A percentile compares a stretch with the other conserved stretches of the same genome.
Evolutionary conservation across 2,888 invertebrate genomes (phyloP).

Genomic region (Amiota mariae): DNA sequence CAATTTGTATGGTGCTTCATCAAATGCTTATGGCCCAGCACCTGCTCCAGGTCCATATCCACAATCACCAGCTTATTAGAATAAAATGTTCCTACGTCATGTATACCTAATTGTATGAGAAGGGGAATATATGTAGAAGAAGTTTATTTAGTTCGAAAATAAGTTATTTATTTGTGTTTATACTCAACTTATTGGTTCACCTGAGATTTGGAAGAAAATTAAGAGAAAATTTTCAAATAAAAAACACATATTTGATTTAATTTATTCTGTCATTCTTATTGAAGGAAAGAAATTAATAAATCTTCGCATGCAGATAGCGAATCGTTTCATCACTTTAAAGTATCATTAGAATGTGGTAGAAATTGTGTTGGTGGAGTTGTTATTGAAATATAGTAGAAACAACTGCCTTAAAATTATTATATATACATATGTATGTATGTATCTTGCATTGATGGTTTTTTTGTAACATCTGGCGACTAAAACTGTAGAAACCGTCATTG

Average conservation of each 20-base stretch:
- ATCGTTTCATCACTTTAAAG: background rate
- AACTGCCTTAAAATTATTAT: too few species aligned
- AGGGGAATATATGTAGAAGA: background rate
- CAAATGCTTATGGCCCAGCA: slow-evolving; percentile 43
- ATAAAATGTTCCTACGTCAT: background rate
- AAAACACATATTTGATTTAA: background rate
- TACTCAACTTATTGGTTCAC: background rate
- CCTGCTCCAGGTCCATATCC: slow-evolving; percentile 39
- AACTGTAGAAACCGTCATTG: too few species aligned
- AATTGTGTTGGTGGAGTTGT: too few species aligned
- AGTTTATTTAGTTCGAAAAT: background rate
- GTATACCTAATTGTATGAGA: background rate
- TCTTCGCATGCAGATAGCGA: background rate
- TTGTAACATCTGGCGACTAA: too few species aligned
- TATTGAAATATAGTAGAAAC: too few species aligned
- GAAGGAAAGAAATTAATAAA: background rate
- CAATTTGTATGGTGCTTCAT: slow-evolving; percentile 46
- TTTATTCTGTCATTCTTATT: background rate
- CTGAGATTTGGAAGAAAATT: background rate
- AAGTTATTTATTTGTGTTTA: slow-evolving; percentile 21
- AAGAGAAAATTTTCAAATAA: background rate
- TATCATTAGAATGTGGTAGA: too few species aligned
- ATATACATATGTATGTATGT: too few species aligned
- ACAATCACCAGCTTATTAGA: slow-evolving; percentile 46
- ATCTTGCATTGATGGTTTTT: too few species aligned